Percentiles rank a stretch among this genome's conserved stretches.
Conservation (phyloP, 2,797 vertebrate genomes). For the Urocyon cinereoargenteus region DNA sequence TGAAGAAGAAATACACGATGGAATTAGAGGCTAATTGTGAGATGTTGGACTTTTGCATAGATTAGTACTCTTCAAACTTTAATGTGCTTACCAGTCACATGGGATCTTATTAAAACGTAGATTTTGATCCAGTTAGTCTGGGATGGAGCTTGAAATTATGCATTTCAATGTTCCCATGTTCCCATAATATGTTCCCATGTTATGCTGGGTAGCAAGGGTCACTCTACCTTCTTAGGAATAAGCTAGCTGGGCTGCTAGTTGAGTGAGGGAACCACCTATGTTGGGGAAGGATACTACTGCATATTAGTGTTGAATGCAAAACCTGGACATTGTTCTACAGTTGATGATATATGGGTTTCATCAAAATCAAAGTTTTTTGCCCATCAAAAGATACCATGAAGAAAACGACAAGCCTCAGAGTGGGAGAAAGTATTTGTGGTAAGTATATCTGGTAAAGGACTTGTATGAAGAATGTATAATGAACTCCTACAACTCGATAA, state of each 20-base stretch:
- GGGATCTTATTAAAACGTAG: conserved; percentile 1
- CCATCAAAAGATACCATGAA: conserved; percentile 24
- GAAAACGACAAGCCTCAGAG: neutral
- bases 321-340: neutral
- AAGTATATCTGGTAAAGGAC: neutral
- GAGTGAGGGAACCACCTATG: neutral
- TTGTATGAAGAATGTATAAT: neutral
- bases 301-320: conserved; percentile 1
- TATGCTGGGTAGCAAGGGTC: neutral
- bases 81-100: neutral
- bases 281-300: neutral
- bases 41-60: neutral
- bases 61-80: neutral
- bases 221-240: neutral
- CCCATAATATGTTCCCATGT: neutral
- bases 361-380: neutral
- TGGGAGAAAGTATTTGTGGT: neutral
- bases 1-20: neutral
- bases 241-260: neutral
- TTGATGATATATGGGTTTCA: neutral
- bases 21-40: neutral
- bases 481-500: neutral
- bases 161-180: conserved; percentile 12
- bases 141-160: neutral
- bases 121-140: conserved; percentile 11